Percentiles rank a stretch among this genome's conserved stretches.
These are phyloP conservation scores for Acropora tenuis DNA, from an alignment of 64 coral and sea anemone genomes.

Conservation along the genomic window DNA sequence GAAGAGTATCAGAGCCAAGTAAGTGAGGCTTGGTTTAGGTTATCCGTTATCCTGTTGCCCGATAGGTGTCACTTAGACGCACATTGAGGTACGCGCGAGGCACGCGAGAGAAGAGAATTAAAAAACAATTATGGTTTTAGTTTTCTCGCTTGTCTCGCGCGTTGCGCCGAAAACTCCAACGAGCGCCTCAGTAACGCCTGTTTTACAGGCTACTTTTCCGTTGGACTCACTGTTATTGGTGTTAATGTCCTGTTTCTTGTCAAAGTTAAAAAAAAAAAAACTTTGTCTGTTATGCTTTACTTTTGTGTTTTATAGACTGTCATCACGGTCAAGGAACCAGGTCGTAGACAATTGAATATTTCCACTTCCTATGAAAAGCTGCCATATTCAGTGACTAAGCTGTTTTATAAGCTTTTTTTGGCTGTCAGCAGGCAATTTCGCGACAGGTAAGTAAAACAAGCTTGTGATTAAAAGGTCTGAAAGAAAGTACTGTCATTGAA, in stretches of 20 bases:
- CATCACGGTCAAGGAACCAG: conserved; percentile 4
- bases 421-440: neutral
- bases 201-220: too few species aligned
- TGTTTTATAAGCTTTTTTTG: conserved; percentile 18
- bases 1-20: neutral
- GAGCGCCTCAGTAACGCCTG: too few species aligned
- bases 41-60: neutral
- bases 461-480: neutral
- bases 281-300: neutral
- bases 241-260: too few species aligned
- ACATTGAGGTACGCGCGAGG: too few species aligned
- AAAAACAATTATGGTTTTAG: too few species aligned
- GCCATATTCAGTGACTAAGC: neutral
- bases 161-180: too few species aligned
- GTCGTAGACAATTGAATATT: neutral
- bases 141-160: too few species aligned
- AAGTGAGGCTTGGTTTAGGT: neutral
- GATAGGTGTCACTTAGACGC: too few species aligned
- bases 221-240: too few species aligned
- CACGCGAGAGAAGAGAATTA: too few species aligned
- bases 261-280: too few species aligned
- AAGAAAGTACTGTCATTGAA: too few species aligned
- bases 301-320: neutral
- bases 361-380: neutral
- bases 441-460: neutral